phyloP scores from a whole-genome alignment of 2,888 invertebrate species.

The Seira musarum region DNA sequence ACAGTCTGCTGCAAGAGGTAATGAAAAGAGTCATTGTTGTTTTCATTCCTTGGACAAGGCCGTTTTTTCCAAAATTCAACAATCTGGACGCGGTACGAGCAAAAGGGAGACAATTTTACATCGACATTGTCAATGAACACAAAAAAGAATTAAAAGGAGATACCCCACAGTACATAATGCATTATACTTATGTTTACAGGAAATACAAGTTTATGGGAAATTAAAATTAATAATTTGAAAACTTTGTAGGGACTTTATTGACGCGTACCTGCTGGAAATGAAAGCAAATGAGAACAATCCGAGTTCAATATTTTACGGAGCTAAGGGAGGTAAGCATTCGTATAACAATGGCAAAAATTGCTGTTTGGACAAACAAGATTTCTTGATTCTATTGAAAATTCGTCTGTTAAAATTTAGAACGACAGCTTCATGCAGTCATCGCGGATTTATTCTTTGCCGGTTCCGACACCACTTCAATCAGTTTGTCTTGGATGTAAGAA shows the following conservation, averaged over 20 bases:
- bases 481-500: slow-evolving; percentile 46
- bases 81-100: slow-evolving; percentile 8
- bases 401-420: too few relatives aligned
- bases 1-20: slow-evolving; percentile 1
- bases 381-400: too few relatives aligned
- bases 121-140: slow-evolving; percentile 17
- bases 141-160: slow-evolving; percentile 26
- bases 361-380: too few relatives aligned
- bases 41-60: slow-evolving; percentile 38
- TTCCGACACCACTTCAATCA: slow-evolving; percentile 41
- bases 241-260: slow-evolving; percentile 41
- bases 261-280: slow-evolving; percentile 43
- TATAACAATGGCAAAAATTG: too few relatives aligned
- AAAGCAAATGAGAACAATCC: slow-evolving; percentile 31
- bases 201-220: background rate
- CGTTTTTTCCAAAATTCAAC: slow-evolving; percentile 9
- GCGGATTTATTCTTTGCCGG: slow-evolving; percentile 34
- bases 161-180: background rate
- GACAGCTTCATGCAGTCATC: background rate
- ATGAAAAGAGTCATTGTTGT: slow-evolving; percentile 22
- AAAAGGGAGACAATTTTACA: slow-evolving; percentile 16
- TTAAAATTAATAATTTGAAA: background rate
- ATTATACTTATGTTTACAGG: background rate
- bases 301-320: slow-evolving; percentile 31
- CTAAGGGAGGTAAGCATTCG: slow-evolving; percentile 20